Base-by-base conservation (phyloP, 2,797 vertebrate species). In the Antennarius maculatus region DNA sequence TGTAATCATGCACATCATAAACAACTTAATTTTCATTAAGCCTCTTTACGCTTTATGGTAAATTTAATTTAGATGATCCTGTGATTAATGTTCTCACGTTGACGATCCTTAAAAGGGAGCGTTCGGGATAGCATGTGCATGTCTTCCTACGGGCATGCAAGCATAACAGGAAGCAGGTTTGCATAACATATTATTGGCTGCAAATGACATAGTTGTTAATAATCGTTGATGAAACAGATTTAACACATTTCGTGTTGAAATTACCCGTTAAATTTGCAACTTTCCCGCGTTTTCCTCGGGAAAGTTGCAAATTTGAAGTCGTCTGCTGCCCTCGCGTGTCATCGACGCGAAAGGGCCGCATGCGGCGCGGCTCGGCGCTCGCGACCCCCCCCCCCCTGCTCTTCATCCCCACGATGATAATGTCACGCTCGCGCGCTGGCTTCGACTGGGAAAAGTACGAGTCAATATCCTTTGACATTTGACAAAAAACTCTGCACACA, bases 21-120 rank as follows among this genome's bases (percentile, higher is more conserved):
- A 91, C 86, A 88, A 83, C 79, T 81, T 89, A 47, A 88, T 91
- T 89, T 88, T 87, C 85, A 90, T 90, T 86, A 86, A 81, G 84
- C 61, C 56, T 77, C 76, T 84, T 84, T 71, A 86, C 55, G 53
- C 79, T 86, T 85, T 80, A 83, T 68, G 73, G 75, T 79, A 72
- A 77, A 86, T 87, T 84, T 83, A 85, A 89, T 88, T 85, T 76
- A 46, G 64, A 82, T 42, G n/a, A 69, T 69, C 53, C 29, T 37
- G 14, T 89, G 85, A 89, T 89, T 83, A 79, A 89, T 88, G 81
- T 70, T 71, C 64, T 73, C 74, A 23, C 55, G 80, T 66, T 63
- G 68, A 61, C 65, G 66, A 39, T 81, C 61, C 62, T 79, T 71
- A 81, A 74, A 69, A 77, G 74, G 23, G 51, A 71, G 74, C 57